These are phyloP conservation scores for Arctia plantaginis DNA, from an alignment of 2,888 invertebrate genomes.

Conservation along the genomic window DNA sequence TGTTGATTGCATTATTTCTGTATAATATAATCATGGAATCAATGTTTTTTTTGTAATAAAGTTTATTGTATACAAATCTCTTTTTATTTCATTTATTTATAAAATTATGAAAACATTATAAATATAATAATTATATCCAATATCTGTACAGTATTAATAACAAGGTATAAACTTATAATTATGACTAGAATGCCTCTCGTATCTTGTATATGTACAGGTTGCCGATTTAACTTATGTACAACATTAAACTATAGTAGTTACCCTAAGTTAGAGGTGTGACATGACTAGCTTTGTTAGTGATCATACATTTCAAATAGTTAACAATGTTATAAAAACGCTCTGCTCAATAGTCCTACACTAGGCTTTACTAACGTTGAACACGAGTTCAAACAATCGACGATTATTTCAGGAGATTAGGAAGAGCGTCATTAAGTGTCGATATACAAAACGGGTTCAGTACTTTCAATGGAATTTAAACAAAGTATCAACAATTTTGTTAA, in stretches of 20 bases:
- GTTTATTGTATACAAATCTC: slow-evolving; percentile 67
- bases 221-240: slow-evolving; percentile 29
- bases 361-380: background rate
- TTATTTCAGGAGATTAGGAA: background rate
- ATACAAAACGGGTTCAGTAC: background rate
- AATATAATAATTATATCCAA: slow-evolving; percentile 38
- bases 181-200: slow-evolving; percentile 81
- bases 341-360: background rate
- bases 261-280: slow-evolving; percentile 68
- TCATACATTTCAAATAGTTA: slow-evolving; percentile 22
- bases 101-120: slow-evolving; percentile 56
- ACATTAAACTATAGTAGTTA: slow-evolving; percentile 22
- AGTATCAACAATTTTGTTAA: background rate
- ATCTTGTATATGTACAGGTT: slow-evolving; percentile 48
- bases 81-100: slow-evolving; percentile 58
- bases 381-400: background rate
- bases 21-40: slow-evolving; percentile 61
- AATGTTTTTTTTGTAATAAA: slow-evolving; percentile 72
- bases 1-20: slow-evolving; percentile 66
- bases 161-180: slow-evolving; percentile 69
- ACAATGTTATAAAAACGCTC: slow-evolving; percentile 11
- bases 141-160: slow-evolving; percentile 59
- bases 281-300: slow-evolving; percentile 75
- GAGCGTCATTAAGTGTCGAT: background rate
- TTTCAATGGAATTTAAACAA: background rate